These are phyloP conservation scores for Sebastolobus alascanus DNA, from an alignment of 2,797 vertebrate species.

Conservation along the genomic window DNA sequence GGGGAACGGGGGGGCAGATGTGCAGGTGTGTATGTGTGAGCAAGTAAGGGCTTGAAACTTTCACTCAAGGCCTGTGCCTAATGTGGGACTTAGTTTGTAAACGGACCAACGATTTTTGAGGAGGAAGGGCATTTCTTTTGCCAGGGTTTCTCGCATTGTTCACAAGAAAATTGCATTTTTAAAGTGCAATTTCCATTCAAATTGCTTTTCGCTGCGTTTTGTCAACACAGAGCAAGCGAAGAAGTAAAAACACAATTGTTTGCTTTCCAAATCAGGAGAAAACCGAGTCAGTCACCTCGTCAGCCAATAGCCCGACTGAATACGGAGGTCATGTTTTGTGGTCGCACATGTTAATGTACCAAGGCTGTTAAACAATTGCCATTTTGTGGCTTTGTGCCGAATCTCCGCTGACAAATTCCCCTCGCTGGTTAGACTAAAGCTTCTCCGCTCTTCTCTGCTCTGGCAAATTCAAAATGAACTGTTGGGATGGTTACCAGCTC, in stretches of 20 bases:
- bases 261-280: constrained; percentile 34
- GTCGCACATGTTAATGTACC: constrained; percentile 31
- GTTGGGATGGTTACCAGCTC: constrained; percentile 53
- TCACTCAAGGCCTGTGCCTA: constrained; percentile 26
- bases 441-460: constrained; percentile 67
- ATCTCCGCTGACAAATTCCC: constrained; percentile 46
- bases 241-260: constrained; percentile 26
- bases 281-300: constrained; percentile 31
- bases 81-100: constrained; percentile 24
- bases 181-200: constrained; percentile 57
- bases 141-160: constrained; percentile 31
- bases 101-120: not conserved
- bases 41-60: constrained; percentile 4
- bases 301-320: not conserved
- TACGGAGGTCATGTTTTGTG: constrained; percentile 29
- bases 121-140: constrained; percentile 30
- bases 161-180: constrained; percentile 41
- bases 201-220: constrained; percentile 38
- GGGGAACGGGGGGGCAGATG: not conserved
- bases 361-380: constrained; percentile 64
- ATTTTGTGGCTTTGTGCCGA: constrained; percentile 43
- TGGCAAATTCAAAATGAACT: constrained; percentile 71
- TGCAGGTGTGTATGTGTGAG: constrained; percentile 9
- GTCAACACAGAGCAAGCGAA: constrained; percentile 37
- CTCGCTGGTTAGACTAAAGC: constrained; percentile 41